Conservation (phyloP, 2,797 vertebrate genomes). For the Sebastolobus alascanus region DNA sequence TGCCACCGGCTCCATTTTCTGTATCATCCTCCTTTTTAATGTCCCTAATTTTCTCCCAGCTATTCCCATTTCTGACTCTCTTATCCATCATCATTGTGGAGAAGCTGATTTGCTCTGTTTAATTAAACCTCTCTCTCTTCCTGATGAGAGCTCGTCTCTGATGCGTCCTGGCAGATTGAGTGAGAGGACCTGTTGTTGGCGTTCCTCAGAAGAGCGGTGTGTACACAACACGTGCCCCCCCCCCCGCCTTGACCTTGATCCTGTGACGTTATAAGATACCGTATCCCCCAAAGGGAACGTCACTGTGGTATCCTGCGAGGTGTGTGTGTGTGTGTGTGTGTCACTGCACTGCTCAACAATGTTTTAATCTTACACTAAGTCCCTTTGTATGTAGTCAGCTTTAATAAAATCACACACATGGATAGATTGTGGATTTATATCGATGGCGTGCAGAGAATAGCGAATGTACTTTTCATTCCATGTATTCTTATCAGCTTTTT, state of each 20-base stretch:
- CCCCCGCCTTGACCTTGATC: slow-evolving; percentile 72
- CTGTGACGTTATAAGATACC: slow-evolving; percentile 49
- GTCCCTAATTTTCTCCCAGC: slow-evolving; percentile 35
- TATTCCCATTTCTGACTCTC: slow-evolving; percentile 38
- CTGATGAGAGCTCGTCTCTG: slow-evolving; percentile 73
- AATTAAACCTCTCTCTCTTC: slow-evolving; percentile 77
- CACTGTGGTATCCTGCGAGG: slow-evolving; percentile 53
- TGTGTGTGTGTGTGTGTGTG: slow-evolving; percentile 52
- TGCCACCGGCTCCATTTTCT: slow-evolving; percentile 4
- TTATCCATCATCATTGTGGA: slow-evolving; percentile 65
- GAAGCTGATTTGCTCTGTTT: slow-evolving; percentile 72
- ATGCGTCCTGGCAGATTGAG: slow-evolving; percentile 53
- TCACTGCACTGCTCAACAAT: slow-evolving; percentile 18
- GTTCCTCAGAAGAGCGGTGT: slow-evolving; percentile 36
- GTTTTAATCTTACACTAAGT: slow-evolving; percentile 58
- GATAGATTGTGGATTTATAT: slow-evolving; percentile 60
- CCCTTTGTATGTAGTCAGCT: slow-evolving; percentile 41
- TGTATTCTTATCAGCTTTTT: slow-evolving; percentile 48
- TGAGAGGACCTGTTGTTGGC: slow-evolving; percentile 70
- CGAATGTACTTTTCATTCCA: slow-evolving; percentile 28
- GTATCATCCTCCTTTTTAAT: slow-evolving; percentile 29
- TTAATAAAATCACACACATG: slow-evolving; percentile 38
- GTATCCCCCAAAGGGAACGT: slow-evolving; percentile 41
- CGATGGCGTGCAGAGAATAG: slow-evolving; percentile 33
- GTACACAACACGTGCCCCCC: slow-evolving; percentile 42